These are phyloP conservation scores for Cheilosia soror DNA, from an alignment of 2,888 invertebrate species.

Conservation along the genomic window DNA sequence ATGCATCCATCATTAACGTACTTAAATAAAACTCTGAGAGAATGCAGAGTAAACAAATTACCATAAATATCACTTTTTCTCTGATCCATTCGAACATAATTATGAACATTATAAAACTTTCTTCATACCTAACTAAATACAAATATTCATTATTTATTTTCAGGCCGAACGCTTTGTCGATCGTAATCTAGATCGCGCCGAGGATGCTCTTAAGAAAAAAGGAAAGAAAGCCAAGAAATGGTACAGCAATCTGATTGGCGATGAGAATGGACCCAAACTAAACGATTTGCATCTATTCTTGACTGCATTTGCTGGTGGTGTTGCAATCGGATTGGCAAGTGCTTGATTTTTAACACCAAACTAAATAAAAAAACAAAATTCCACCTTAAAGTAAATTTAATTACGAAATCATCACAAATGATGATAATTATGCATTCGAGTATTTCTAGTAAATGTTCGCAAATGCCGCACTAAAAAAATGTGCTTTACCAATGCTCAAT, in stretches of 20 bases:
- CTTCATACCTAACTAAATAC: not conserved
- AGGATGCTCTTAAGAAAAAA: slow-evolving; percentile 89
- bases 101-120: too few relatives aligned
- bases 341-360: slow-evolving; percentile 77
- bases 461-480: slow-evolving; percentile 21
- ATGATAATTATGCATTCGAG: slow-evolving; percentile 33
- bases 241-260: slow-evolving; percentile 89
- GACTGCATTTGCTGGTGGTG: slow-evolving; percentile 91
- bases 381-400: slow-evolving; percentile 27
- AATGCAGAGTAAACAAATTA: too few relatives aligned
- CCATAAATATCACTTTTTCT: too few relatives aligned
- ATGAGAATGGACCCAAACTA: slow-evolving; percentile 87
- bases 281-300: slow-evolving; percentile 92
- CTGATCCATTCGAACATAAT: too few relatives aligned
- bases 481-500: slow-evolving; percentile 33
- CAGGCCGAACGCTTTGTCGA: slow-evolving; percentile 93
- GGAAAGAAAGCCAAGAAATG: slow-evolving; percentile 90
- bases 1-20: too few relatives aligned
- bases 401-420: slow-evolving; percentile 8
- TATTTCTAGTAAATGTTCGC: slow-evolving; percentile 26
- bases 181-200: slow-evolving; percentile 92
- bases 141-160: not conserved
- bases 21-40: too few relatives aligned
- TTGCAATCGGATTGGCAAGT: slow-evolving; percentile 87
- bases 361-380: slow-evolving; percentile 16